Base-by-base conservation (phyloP, 2,888 invertebrate species). In the Caenorhabditis sp. region DNA sequence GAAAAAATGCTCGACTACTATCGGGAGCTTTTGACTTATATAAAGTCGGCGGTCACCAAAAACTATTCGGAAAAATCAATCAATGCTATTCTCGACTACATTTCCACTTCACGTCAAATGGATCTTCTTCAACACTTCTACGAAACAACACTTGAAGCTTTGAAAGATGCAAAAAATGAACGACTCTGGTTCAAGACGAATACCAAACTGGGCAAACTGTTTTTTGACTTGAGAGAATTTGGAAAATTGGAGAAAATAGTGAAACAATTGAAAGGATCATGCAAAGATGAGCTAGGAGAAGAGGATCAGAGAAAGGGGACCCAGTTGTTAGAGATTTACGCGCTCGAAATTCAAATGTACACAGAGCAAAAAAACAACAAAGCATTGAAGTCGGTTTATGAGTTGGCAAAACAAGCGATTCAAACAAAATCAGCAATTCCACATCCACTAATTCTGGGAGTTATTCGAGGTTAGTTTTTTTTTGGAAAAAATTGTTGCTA, bases 41-140 rank as follows among this genome's bases (percentile, higher is more conserved):
- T 99, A 77, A 99, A 99, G 90, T 95, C 95, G 89, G 97, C 99
- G 12, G 99, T 99, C 49, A 99, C 99, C 6, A 92, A 99, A 87
- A 99, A 99, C 89, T 97, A 99, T 88, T 97, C 97, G 51, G 99
- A 99, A 89, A 99, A 99, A 89, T 97, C 97, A 31, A 99, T 99
- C 83, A 99, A 99, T 88, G 97, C 97, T 1, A 99, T 99, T 87
- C 90, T 99, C 76, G 99, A 99, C 89, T 97, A 99, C 88, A 97
- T 99, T 86, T 99, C 97, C 21, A 97, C 97, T 57, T 97, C 97
- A 12, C 95, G 97, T 90, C 96, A 97, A 92, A 95, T 95, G 90
- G 95, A 95, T 89, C 90, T 99, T 31, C 90, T 99, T 50, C 97
- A 97, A 91, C 94, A 97, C 88, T 99, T 99, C 89, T 99, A 99